Evolutionary conservation across 2,113 vertebrate genomes (phyloP), one percentile per base, ranked within the genome.

Genomic region (Scalopus aquaticus): DNA sequence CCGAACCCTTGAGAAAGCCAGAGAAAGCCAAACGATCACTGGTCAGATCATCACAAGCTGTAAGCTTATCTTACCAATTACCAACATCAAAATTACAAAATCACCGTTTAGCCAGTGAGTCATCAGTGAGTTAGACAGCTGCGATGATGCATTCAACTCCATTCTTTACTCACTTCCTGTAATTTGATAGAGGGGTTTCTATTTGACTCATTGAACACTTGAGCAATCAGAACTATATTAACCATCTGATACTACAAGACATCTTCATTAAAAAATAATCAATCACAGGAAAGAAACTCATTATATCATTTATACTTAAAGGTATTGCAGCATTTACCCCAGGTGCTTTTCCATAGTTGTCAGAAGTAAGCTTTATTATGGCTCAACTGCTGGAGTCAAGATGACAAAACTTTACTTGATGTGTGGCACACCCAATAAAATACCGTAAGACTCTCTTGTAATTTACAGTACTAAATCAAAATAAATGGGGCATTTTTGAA

Each of bases 91-190:
- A 97, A 97, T 97, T 90, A 97, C 93, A 95, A 96, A 98, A 96
- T 95, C 80, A 44, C 88, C 96, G 37, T 73, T 95, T 95, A 97
- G 92, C 72, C 79, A 76, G 91, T 98, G 97, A 98, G 97, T 98
- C 98, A 98, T 64, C 92, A 96, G 95, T 96, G 96, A 91, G 83
- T 96, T 97, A 97, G 94, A 87, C 97, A 94, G 96, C 92, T 95
- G 97, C 56, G 94, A 95, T 74, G 94, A 78, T 39, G 49, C 74
- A 90, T 58, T 92, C 82, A n/a, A 94, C 96, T 89, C 69, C 94
- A 93, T 95, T 96, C 96, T 97, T 88, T 96, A 97, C 42, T 95
- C 95, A 96, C 62, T 81, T 96, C 91, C 90, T 97, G 95, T 0
- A 0, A 95, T 97, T 89, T 94, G 85, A 96, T 78, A 93, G 96